These are phyloP conservation scores for Labroides dimidiatus DNA, from an alignment of 2,797 vertebrate genomes.

Conservation along the genomic window DNA sequence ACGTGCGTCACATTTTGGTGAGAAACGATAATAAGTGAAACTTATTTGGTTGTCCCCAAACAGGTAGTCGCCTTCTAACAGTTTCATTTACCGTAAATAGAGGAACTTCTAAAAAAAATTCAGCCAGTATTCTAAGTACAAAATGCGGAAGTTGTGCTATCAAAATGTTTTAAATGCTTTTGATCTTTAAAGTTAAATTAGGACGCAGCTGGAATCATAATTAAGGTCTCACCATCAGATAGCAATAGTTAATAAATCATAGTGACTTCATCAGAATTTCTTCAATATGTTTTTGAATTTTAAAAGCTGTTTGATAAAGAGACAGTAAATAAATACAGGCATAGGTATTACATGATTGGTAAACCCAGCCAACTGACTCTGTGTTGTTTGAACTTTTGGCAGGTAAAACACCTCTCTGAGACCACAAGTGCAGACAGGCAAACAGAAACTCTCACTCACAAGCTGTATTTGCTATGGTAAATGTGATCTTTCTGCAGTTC, in stretches of 20 bases:
- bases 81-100: constrained; percentile 65
- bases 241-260: not conserved
- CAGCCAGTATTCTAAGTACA: constrained; percentile 48
- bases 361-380: constrained; percentile 8
- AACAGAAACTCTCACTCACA: constrained; percentile 14
- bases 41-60: constrained; percentile 43
- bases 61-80: constrained; percentile 51
- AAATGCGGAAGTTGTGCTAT: constrained; percentile 71
- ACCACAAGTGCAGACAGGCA: constrained; percentile 19
- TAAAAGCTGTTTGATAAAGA: not conserved
- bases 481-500: constrained; percentile 42
- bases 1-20: constrained; percentile 36
- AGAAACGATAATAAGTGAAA: constrained; percentile 65
- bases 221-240: not conserved
- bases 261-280: not conserved
- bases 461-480: constrained; percentile 39
- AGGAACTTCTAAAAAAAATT: constrained; percentile 66
- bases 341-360: constrained; percentile 16
- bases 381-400: constrained; percentile 8
- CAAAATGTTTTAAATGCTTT: constrained; percentile 33
- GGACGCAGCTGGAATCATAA: constrained; percentile 4
- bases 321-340: not conserved
- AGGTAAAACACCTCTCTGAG: constrained; percentile 16
- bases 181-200: not conserved
- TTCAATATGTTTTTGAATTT: not conserved